phyloP scores from a whole-genome alignment of 2,797 vertebrate genomes.

The Sphenodon punctatus region DNA sequence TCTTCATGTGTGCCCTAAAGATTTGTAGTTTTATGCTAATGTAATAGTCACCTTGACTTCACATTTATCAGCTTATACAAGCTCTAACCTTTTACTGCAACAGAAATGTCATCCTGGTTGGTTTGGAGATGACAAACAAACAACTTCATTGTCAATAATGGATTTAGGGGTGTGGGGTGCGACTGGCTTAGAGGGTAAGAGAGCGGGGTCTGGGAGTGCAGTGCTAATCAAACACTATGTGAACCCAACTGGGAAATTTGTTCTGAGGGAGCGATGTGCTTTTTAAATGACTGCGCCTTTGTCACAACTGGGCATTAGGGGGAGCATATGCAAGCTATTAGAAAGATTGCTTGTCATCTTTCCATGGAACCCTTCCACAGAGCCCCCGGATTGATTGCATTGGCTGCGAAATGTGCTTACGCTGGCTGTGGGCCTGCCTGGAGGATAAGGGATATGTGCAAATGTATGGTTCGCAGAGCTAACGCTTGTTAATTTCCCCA shows the following conservation, averaged over 20 bases:
- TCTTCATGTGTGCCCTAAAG: constrained; percentile 5
- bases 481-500: not conserved
- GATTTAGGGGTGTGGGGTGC: not conserved
- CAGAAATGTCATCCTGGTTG: constrained; percentile 55
- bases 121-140: constrained; percentile 40
- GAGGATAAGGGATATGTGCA: not conserved
- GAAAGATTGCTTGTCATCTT: not conserved
- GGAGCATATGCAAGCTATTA: fast-evolving
- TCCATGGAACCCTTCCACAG: not conserved
- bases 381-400: fast-evolving
- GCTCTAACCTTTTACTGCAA: constrained; percentile 61
- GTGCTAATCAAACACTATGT: not conserved
- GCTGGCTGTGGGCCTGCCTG: not conserved
- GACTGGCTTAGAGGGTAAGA: not conserved
- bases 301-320: not conserved
- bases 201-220: not conserved
- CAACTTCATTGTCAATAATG: constrained; percentile 20
- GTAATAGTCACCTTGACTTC: constrained; percentile 69
- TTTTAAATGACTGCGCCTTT: not conserved
- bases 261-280: not conserved
- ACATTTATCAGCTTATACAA: constrained; percentile 65
- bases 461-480: not conserved
- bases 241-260: not conserved
- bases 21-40: constrained; percentile 56
- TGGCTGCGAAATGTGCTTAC: not conserved